phyloP scores from a whole-genome alignment of 2,113 vertebrate genomes.

The Labeo rohita region DNA sequence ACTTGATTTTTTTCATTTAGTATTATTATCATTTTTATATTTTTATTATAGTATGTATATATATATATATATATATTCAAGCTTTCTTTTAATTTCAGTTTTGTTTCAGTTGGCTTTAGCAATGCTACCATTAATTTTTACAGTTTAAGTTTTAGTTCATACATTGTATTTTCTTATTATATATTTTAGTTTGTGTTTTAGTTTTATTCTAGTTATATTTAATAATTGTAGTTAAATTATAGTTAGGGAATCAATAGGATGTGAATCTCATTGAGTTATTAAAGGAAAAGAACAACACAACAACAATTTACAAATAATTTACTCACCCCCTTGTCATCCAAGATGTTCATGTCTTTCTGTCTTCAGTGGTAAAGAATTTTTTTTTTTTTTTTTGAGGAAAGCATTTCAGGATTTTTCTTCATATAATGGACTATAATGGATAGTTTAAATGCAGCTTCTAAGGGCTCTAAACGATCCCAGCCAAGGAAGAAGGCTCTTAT shows the following conservation, averaged over 20 bases:
- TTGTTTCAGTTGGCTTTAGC: not conserved
- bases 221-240: not conserved
- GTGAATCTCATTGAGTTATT: not conserved
- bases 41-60: not conserved
- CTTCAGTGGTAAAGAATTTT: too few relatives aligned
- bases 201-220: not conserved
- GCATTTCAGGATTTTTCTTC: too few relatives aligned
- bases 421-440: too few relatives aligned
- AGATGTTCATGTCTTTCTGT: too few relatives aligned
- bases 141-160: not conserved
- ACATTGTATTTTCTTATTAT: not conserved
- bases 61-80: not conserved
- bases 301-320: too few relatives aligned
- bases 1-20: not conserved
- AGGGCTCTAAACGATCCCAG: too few relatives aligned
- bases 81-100: not conserved
- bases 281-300: too few relatives aligned
- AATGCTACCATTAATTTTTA: not conserved
- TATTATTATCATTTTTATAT: not conserved
- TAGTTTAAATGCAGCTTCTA: too few relatives aligned
- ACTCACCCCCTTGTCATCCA: too few relatives aligned
- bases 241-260: not conserved
- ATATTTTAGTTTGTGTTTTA: not conserved
- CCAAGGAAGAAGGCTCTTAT: too few relatives aligned
- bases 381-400: too few relatives aligned